Evolutionary conservation across 2,113 vertebrate species (phyloP).

Genomic region (Hipposideros armiger): DNA sequence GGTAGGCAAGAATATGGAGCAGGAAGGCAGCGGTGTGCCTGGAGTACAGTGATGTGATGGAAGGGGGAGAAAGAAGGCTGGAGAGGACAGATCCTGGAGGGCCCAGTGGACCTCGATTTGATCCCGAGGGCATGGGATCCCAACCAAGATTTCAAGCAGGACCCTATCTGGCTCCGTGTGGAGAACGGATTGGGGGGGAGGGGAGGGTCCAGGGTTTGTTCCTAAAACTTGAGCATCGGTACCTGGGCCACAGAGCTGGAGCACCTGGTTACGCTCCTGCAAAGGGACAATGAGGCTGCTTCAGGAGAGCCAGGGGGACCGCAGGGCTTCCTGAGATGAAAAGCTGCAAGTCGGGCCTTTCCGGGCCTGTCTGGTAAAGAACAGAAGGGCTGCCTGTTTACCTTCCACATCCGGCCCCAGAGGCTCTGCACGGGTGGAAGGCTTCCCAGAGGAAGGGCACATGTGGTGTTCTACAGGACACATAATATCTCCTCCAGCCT

Average conservation of each 20-base stretch:
- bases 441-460: constrained; percentile 39
- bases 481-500: not conserved
- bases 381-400: constrained; percentile 61
- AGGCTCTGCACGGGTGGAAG: not conserved
- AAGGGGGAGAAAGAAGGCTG: not conserved
- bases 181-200: not conserved
- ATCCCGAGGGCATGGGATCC: not conserved
- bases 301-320: constrained; percentile 2
- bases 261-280: not conserved
- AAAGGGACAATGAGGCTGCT: constrained; percentile 22
- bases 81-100: not conserved
- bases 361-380: constrained; percentile 11
- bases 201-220: not conserved
- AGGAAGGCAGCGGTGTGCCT: not conserved
- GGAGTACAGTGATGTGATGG: rapidly evolving
- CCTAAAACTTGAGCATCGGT: not conserved
- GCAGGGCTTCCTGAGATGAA: constrained; percentile 74
- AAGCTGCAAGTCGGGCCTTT: constrained; percentile 43
- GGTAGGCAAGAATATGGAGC: not conserved
- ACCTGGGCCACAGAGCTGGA: not conserved
- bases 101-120: not conserved
- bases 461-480: not conserved
- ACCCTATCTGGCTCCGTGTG: not conserved
- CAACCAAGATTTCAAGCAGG: not conserved
- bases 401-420: constrained; percentile 36